A percentile compares a stretch with the other conserved stretches of the same genome.
Conservation (phyloP, 2,113 vertebrate species). For the Alces alces region DNA sequence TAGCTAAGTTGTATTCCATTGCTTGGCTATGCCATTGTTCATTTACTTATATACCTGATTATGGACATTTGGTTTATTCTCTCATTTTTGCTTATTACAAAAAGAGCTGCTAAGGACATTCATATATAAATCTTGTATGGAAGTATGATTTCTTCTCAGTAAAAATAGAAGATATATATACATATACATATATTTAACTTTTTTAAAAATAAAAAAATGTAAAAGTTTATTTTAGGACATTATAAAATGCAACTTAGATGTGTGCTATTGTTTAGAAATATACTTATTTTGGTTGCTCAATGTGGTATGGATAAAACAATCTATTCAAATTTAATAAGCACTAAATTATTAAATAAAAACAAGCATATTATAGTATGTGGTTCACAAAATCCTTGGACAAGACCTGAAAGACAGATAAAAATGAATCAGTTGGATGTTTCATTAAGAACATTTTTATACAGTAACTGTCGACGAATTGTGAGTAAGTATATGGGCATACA, state of each 20-base stretch:
- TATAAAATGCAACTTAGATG: neutral
- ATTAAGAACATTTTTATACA: neutral
- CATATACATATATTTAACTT: neutral
- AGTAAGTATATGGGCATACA: neutral
- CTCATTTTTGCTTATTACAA: neutral
- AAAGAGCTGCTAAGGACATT: neutral
- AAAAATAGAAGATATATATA: neutral
- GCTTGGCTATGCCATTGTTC: neutral
- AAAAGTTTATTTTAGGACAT: neutral
- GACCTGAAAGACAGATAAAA: neutral
- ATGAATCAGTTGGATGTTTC: neutral
- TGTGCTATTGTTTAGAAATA: neutral
- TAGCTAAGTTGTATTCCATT: neutral
- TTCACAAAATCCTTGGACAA: neutral
- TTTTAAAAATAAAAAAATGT: neutral
- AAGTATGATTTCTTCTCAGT: neutral
- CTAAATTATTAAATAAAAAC: neutral
- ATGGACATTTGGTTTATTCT: neutral
- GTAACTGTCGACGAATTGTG: neutral
- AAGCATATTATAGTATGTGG: neutral
- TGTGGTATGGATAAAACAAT: neutral
- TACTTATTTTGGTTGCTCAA: neutral
- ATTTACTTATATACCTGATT: neutral
- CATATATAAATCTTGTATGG: neutral
- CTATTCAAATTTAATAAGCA: neutral